Evolutionary conservation across 2,888 invertebrate species (phyloP), one percentile per base, ranked within the genome.

Genomic region (Eupelmus urozonus): DNA sequence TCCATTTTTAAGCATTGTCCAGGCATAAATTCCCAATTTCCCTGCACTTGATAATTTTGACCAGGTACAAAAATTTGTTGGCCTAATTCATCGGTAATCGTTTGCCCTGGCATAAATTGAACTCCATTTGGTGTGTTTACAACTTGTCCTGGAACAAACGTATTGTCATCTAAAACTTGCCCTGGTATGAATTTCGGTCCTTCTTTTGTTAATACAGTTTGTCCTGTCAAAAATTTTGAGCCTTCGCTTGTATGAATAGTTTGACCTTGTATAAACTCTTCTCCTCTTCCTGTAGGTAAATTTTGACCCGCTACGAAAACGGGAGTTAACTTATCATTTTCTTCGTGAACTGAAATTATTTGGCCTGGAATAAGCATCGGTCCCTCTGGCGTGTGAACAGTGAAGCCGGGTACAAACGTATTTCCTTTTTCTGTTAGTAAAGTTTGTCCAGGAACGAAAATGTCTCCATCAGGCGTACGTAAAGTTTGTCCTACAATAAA

Each of bases 371-470:
- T 92, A 20, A 95, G 90, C 29, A 93, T 91, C 0, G 94, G 93
- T 29, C 94, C 94, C 60, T 92, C 91, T 25, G 94, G 93, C 1
- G 94, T 93, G 83, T 92, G 92, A 16, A 95, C 92, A 55, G 93
- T 94, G 78, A 95, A 91, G 1, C 95, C 95, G 23, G 95, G 95
- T 49, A 94, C 93, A 88, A 95, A 96, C 66, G 92, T 90, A 13
- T 92, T 91, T 0, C 95, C 95, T 78, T 91, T 91, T 62, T 94
- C 93, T 2, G 94, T 95, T 82, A 93, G 91, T 7, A 95, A 90
- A 0, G 95, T 94, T 89, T 95, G 95, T 2, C 95, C 95, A 0
- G 95, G 95, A 16, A 95, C 93, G 85, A 95, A 95, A 59, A 94
- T 90, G 42, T 93, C 92, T 1, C 95, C 95, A 75, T 92, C 92